A percentile compares a stretch with the other conserved stretches of the same genome.
Evolutionary conservation across 2,797 vertebrate genomes (phyloP).

Genomic region (Pseudochromis fuscus): DNA sequence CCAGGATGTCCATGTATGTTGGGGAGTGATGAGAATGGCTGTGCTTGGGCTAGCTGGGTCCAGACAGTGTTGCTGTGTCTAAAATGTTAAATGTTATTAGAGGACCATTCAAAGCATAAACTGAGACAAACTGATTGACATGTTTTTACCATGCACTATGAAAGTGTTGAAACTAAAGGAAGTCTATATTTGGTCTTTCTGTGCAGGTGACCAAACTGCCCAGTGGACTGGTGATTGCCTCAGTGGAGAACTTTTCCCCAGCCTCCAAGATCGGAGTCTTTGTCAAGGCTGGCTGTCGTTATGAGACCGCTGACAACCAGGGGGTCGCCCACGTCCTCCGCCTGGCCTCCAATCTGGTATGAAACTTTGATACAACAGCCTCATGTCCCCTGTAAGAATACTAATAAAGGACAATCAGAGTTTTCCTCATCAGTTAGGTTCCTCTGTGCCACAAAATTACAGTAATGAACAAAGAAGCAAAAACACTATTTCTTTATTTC

Average conservation of each 20-base stretch:
- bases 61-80: neutral
- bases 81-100: neutral
- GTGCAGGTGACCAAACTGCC: constrained; percentile 88
- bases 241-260: constrained; percentile 94
- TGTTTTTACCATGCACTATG: neutral
- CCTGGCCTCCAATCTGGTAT: constrained; percentile 91
- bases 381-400: neutral
- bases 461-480: too few species aligned
- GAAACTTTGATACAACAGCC: neutral
- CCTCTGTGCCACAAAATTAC: neutral
- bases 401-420: neutral
- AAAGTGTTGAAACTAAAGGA: neutral
- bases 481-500: too few species aligned
- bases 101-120: neutral
- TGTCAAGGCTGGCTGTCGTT: constrained; percentile 91
- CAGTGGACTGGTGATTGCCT: constrained; percentile 93
- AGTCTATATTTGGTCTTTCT: neutral
- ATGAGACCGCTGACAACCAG: constrained; percentile 88
- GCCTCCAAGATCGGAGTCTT: constrained; percentile 93
- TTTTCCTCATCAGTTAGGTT: neutral
- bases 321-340: constrained; percentile 93
- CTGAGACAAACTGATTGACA: neutral
- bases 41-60: constrained; percentile 7
- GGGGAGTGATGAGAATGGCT: constrained; percentile 18
- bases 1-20: constrained; percentile 81